Evolutionary conservation across 2,797 vertebrate species (phyloP).

Genomic region (Chaetodon trifasciatus): DNA sequence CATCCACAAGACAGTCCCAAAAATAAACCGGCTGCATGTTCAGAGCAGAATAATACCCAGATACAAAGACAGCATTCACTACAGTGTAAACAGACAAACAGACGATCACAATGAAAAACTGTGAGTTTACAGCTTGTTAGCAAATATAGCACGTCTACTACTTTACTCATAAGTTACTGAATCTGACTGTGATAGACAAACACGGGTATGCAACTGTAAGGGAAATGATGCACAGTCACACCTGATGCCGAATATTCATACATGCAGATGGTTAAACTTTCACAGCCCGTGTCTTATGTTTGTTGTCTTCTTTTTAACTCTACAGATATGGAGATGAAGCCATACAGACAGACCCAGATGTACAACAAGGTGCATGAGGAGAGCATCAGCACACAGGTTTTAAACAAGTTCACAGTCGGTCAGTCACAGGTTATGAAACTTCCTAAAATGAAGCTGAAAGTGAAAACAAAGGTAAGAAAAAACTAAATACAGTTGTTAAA

Average conservation of each 20-base stretch:
- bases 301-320: not conserved
- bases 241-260: not conserved
- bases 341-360: not conserved
- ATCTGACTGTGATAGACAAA: not conserved
- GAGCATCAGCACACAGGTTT: too few species aligned
- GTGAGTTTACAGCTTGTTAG: not conserved
- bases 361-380: not conserved
- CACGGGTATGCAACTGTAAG: not conserved
- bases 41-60: slow-evolving; percentile 57
- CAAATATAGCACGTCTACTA: not conserved
- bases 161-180: not conserved
- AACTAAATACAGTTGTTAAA: too few species aligned
- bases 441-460: too few species aligned
- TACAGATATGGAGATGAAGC: not conserved
- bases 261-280: not conserved
- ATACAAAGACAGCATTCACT: slow-evolving; percentile 33
- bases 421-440: too few species aligned
- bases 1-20: slow-evolving; percentile 60
- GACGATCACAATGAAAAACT: slow-evolving; percentile 16
- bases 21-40: slow-evolving; percentile 67
- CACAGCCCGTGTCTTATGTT: not conserved
- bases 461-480: too few species aligned
- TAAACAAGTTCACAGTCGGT: too few species aligned
- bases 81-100: slow-evolving; percentile 44
- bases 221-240: not conserved